A percentile compares a stretch with the other conserved stretches of the same genome.
phyloP scores from a whole-genome alignment of 2,888 invertebrate genomes.

The Pammene fasciana region DNA sequence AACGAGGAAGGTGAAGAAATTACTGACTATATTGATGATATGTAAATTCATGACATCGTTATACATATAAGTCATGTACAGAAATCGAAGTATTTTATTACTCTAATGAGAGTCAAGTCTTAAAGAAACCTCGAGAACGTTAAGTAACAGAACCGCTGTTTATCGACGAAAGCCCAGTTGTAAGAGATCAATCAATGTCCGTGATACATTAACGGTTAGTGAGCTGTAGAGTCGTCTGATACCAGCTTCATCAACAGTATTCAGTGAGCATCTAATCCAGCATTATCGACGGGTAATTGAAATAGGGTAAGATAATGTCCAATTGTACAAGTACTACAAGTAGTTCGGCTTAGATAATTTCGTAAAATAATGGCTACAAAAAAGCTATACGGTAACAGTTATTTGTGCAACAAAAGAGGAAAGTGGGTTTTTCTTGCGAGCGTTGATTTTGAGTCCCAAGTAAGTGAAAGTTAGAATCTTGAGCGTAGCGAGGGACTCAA shows the following conservation, averaged over 20 bases:
- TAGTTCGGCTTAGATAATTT: background rate
- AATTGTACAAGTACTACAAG: background rate
- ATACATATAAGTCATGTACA: no score
- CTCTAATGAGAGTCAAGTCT: no score
- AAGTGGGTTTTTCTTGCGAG: no score
- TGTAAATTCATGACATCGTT: no score
- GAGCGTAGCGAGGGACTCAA: no score
- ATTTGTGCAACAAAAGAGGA: no score
- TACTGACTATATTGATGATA: no score
- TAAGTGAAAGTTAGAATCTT: no score
- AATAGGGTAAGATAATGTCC: background rate
- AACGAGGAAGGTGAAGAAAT: no score
- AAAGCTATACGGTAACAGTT: no score
- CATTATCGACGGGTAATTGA: background rate
- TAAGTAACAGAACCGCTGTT: constrained; percentile 1
- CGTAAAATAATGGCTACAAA: background rate
- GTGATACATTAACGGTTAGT: constrained; percentile 3
- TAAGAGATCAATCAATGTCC: constrained; percentile 23
- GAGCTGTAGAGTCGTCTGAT: background rate
- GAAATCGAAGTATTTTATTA: background rate
- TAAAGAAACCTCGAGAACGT: no score
- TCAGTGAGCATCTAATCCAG: constrained; percentile 17
- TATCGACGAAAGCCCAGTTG: background rate
- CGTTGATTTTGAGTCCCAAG: no score
- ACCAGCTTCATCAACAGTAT: constrained; percentile 21